Base-by-base conservation (phyloP, 1,140 invertebrate species). In the Danaus plexippus region DNA sequence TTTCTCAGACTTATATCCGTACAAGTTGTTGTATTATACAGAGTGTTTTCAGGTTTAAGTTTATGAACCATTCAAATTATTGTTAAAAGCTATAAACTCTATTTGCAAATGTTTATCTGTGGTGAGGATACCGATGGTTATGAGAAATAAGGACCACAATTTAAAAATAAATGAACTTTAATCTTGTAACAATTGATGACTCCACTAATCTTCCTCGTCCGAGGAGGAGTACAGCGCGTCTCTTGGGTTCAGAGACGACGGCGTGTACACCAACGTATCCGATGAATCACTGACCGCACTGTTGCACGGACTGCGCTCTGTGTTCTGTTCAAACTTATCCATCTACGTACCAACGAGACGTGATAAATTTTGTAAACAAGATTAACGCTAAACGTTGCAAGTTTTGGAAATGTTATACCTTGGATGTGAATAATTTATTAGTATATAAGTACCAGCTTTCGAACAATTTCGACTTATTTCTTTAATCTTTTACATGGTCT, bases 271-370 rank as follows among this genome's bases (percentile, higher is more conserved):
- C 45, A 85, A 64, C 41, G 81, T 85, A 53, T 73, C 77, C 8
- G 79, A 78, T 15, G 79, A 85, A 52, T 75, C 73, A 51, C 75
- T 79, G 52, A 77, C 66, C 13, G 60, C 64, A 48, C 75, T 78
- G 57, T 73, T 55, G 43, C 54, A 50, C 1, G 60, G 51, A 46
- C 60, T 62, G 10, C 41, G 40, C 11, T 53, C 54, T 54, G n/a
- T 18, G 11, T 47, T 44, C 1, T 45, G 15, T 15, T 1, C 15
- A 15, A 15, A 15, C 15, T 15, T 15, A 15, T 15, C 15, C 3
- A 15, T 15, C 15, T 15, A 15, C 15, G 3, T 15, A 3, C 15
- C 15, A 15, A 15, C 15, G 15, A 15, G 15, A 15, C 15, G 15
- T 11, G 32, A 9, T 58, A 1, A 3, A 49, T 46, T 40, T 3